Evolutionary conservation across 2,888 invertebrate species (phyloP).

Genomic region (Ashinkailepas kermadecensis): DNA sequence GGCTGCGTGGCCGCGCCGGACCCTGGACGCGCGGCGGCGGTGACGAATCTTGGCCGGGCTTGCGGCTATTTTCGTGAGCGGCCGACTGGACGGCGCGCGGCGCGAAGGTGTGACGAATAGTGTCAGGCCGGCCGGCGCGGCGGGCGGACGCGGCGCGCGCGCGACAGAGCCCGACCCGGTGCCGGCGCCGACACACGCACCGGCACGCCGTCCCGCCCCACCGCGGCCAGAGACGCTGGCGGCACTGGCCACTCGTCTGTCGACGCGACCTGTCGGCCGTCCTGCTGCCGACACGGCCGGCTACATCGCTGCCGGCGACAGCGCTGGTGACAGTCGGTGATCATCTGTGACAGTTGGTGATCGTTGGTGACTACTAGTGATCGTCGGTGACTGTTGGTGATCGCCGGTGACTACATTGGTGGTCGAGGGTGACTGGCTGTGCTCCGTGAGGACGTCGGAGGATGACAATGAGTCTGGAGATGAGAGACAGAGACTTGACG

Average conservation of each 20-base stretch:
- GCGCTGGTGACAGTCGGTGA: no score
- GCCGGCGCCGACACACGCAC: background rate
- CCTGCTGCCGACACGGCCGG: no score
- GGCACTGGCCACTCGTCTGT: background rate
- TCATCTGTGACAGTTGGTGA: no score
- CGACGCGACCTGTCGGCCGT: no score
- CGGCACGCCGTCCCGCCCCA: background rate
- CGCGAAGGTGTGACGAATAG: constrained; percentile 19
- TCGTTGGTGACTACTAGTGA: no score
- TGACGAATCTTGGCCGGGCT: constrained; percentile 22
- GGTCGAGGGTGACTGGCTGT: no score
- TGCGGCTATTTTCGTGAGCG: constrained; percentile 18
- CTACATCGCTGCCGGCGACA: no score
- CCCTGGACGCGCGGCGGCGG: constrained; percentile 10
- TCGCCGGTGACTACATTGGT: background rate
- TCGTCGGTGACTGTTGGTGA: no score
- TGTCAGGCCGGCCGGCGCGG: constrained; percentile 9
- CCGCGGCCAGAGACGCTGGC: background rate
- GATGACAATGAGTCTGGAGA: constrained; percentile 20
- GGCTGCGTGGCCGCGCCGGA: constrained; percentile 5
- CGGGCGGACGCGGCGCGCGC: constrained; percentile 10
- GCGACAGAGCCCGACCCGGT: no score
- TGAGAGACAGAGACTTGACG: constrained; percentile 16
- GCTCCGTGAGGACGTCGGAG: background rate
- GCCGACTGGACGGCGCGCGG: constrained; percentile 19